Conservation (phyloP, 1,140 invertebrate species). For the Muscidifurax raptorellus region DNA sequence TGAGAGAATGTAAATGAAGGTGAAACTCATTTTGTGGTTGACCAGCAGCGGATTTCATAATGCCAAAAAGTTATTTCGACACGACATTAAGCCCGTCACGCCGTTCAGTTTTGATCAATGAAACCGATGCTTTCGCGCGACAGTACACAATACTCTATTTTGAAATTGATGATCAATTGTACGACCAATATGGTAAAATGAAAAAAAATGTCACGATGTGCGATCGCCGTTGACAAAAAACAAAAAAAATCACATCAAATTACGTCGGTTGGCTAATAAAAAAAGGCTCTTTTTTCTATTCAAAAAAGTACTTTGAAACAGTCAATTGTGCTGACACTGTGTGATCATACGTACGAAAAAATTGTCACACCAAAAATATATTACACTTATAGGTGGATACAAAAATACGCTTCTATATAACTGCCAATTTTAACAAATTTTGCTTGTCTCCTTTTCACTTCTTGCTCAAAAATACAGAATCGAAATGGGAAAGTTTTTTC, state of each 20-base stretch:
- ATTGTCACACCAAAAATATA: slow-evolving; percentile 1
- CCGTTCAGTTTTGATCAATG: background rate
- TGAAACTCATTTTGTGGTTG: slow-evolving; percentile 15
- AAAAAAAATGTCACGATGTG: background rate
- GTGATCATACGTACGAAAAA: slow-evolving; percentile 24
- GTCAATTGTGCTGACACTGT: background rate
- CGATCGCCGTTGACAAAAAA: background rate
- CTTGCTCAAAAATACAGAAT: background rate
- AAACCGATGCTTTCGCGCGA: background rate
- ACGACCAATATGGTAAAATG: background rate
- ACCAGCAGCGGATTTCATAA: slow-evolving; percentile 52
- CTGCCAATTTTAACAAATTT: slow-evolving; percentile 35
- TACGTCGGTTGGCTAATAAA: background rate
- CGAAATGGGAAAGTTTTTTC: background rate
- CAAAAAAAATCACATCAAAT: background rate
- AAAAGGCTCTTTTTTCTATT: background rate
- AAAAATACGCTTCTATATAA: background rate
- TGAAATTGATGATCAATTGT: background rate
- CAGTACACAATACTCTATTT: background rate
- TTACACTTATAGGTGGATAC: background rate
- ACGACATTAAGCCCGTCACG: background rate
- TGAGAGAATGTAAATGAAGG: slow-evolving; percentile 2
- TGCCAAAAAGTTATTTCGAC: slow-evolving; percentile 27
- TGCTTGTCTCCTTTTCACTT: slow-evolving; percentile 34
- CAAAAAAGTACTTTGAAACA: background rate